These are phyloP conservation scores for Stegastes partitus DNA, from an alignment of 2,113 vertebrate species.

Conservation along the genomic window DNA sequence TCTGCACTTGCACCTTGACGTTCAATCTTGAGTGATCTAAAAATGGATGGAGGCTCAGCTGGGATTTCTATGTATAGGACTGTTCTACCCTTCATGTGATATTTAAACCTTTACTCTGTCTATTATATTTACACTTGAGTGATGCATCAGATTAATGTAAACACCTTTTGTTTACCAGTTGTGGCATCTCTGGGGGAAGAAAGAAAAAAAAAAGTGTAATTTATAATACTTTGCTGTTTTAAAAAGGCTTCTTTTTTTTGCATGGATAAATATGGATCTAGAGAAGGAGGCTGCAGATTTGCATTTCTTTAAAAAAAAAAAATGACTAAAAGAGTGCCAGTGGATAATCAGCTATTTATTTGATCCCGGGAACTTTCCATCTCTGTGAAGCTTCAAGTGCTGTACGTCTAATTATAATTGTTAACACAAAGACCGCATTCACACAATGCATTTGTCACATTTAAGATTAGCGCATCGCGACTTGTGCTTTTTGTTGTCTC, in stretches of 20 bases:
- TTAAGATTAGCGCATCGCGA: not conserved
- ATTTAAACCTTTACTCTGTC: constrained; percentile 11
- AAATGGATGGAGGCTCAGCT: constrained; percentile 22
- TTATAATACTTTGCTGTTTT: no score
- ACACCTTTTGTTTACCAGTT: not conserved
- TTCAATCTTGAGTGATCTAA: constrained; percentile 52
- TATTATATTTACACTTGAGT: constrained; percentile 18
- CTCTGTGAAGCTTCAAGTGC: not conserved
- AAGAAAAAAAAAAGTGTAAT: no score
- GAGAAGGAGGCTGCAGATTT: not conserved
- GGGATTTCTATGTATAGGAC: constrained; percentile 24
- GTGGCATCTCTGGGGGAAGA: no score
- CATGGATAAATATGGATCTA: no score
- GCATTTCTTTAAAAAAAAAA: not conserved
- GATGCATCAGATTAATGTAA: constrained; percentile 8
- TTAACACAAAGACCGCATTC: not conserved
- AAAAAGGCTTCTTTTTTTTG: no score
- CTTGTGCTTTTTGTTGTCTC: not conserved
- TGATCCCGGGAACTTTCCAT: constrained; percentile 10
- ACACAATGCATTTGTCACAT: not conserved
- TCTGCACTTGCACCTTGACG: constrained; percentile 58
- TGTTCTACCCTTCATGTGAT: constrained; percentile 18
- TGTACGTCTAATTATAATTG: not conserved
- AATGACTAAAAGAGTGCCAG: not conserved
- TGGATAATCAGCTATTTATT: not conserved